These are phyloP conservation scores for Disparrhopalites patrizii DNA, from an alignment of 2,888 invertebrate species.

Conservation along the genomic window DNA sequence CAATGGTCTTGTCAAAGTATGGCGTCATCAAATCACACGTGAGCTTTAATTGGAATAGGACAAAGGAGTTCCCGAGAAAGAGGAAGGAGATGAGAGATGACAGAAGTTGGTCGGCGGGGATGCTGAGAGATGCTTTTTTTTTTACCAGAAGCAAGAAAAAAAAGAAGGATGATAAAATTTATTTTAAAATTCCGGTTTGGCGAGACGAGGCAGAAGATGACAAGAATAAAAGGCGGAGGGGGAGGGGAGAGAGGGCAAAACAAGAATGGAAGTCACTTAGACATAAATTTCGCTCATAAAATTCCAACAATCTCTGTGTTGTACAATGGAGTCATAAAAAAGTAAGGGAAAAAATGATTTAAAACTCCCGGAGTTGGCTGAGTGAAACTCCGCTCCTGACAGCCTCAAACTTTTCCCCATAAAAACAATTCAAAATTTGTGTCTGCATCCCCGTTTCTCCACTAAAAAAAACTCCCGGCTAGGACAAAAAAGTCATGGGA, in stretches of 20 bases:
- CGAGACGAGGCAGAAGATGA: not conserved
- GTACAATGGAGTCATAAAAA: not conserved
- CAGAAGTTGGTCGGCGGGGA: not conserved
- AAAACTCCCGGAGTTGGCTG: not conserved
- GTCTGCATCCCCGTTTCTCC: not conserved
- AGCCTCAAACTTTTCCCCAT: constrained; percentile 9
- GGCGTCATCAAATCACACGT: no score
- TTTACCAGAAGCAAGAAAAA: no score
- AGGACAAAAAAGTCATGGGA: no score
- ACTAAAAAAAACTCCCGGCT: not conserved
- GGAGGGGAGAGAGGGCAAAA: not conserved
- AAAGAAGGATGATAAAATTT: no score
- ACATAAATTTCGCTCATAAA: constrained; percentile 5
- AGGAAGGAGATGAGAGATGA: not conserved
- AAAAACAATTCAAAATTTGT: constrained; percentile 20
- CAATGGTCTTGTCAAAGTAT: no score
- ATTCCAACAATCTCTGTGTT: not conserved
- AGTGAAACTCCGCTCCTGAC: constrained; percentile 9
- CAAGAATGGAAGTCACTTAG: not conserved
- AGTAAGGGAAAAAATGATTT: constrained; percentile 7
- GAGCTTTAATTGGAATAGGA: no score
- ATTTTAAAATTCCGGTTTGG: not conserved
- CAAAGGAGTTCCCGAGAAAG: not conserved
- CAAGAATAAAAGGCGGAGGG: not conserved
- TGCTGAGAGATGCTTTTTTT: no score